Percentiles rank a stretch among this genome's conserved stretches.
Conservation (phyloP, 2,797 vertebrate genomes). For the Jordanella pulchra region DNA sequence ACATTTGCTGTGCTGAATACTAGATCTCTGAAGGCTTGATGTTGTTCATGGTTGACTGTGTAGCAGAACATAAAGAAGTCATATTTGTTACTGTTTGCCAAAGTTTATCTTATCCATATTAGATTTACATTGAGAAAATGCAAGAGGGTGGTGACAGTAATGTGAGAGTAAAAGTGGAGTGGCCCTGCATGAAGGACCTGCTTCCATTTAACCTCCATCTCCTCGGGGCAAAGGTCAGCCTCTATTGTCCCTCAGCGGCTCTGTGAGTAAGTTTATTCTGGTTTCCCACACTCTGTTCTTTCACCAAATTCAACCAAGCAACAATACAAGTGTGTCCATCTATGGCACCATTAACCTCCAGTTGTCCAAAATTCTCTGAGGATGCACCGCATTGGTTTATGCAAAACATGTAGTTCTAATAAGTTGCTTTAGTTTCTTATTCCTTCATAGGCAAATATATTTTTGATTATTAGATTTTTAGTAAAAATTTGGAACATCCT, state of each 20-base stretch:
- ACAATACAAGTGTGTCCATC: slow-evolving; percentile 55
- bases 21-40: no score
- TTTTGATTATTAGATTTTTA: background rate
- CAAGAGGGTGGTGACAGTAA: background rate
- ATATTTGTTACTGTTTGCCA: background rate
- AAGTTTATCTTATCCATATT: background rate
- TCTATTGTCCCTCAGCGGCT: slow-evolving; percentile 35
- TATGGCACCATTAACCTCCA: slow-evolving; percentile 6
- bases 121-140: background rate
- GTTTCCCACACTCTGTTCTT: slow-evolving; percentile 61
- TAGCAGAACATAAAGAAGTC: background rate
- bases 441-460: background rate
- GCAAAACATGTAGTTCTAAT: background rate
- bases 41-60: background rate
- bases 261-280: slow-evolving; percentile 53
- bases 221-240: slow-evolving; percentile 29
- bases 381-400: background rate
- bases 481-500: background rate
- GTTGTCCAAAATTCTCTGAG: background rate
- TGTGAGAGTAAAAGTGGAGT: background rate
- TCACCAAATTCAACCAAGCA: slow-evolving; percentile 33
- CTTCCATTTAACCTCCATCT: background rate
- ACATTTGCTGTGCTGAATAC: background rate
- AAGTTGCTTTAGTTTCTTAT: background rate
- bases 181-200: background rate